Percentiles rank a stretch among this genome's conserved stretches.
These are phyloP conservation scores for Mesorhabditis sp. DNA, from an alignment of 2,888 invertebrate species.

Conservation along the genomic window DNA sequence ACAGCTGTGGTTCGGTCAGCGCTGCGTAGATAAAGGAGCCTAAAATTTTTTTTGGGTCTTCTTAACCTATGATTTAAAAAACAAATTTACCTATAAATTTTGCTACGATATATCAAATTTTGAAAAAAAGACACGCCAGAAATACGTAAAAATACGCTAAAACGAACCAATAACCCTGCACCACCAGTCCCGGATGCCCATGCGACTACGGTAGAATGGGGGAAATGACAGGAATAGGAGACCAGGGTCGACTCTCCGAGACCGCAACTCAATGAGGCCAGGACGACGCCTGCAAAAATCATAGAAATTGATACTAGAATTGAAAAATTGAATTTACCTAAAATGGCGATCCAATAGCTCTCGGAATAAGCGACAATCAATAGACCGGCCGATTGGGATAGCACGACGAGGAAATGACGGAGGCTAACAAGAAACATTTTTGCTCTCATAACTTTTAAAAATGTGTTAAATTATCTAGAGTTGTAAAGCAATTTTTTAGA, in stretches of 20 bases:
- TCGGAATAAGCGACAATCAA: constrained; percentile 4
- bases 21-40: constrained; percentile 6
- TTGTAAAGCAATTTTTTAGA: constrained; percentile 1
- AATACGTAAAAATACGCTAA: neutral
- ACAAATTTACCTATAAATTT: neutral
- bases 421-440: no score
- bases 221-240: neutral
- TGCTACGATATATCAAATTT: neutral
- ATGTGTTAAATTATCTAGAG: no score
- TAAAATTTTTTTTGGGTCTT: neutral
- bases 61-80: neutral
- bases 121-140: no score
- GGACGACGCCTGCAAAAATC: neutral
- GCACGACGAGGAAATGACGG: neutral
- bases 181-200: neutral
- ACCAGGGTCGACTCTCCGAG: neutral
- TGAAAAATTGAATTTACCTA: neutral
- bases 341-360: neutral
- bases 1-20: neutral
- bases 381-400: neutral
- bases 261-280: neutral
- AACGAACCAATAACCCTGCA: neutral
- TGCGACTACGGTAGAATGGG: neutral
- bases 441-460: no score
- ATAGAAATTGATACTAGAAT: neutral